These are phyloP conservation scores for Amphiprion ocellaris DNA, from an alignment of 2,113 vertebrate species.

Conservation along the genomic window DNA sequence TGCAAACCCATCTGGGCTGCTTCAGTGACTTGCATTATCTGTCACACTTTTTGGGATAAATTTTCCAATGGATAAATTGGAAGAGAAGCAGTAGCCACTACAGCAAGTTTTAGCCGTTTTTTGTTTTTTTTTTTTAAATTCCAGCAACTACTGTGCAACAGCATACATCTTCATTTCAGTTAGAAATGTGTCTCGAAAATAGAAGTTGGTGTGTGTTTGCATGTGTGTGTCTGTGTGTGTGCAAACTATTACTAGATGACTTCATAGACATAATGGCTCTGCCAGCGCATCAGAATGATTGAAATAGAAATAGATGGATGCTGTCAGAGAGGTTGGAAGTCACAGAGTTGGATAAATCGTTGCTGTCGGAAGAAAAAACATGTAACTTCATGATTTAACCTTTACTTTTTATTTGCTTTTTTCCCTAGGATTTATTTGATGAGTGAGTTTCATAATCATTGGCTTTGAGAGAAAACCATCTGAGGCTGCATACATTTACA, in stretches of 20 bases:
- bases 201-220: constrained; percentile 2
- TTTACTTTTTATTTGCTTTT: constrained; percentile 36
- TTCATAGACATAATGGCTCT: constrained; percentile 55
- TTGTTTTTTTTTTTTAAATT: background rate
- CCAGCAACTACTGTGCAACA: background rate
- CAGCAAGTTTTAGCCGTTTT: background rate
- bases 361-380: background rate
- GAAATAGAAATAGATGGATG: constrained; percentile 59
- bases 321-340: constrained; percentile 54
- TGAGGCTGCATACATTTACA: constrained; percentile 48
- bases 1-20: background rate
- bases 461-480: constrained; percentile 33
- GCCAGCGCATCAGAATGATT: constrained; percentile 54
- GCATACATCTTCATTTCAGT: constrained; percentile 25
- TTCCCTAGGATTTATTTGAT: background rate
- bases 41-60: background rate
- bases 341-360: constrained; percentile 47
- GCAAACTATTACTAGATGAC: constrained; percentile 49
- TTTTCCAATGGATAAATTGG: background rate
- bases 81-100: background rate
- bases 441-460: constrained; percentile 33
- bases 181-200: constrained; percentile 3
- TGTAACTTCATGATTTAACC: constrained; percentile 39
- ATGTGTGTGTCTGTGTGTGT: background rate
- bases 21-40: background rate